phyloP scores from a whole-genome alignment of 2,113 vertebrate genomes.

The Pitta sordida region DNA sequence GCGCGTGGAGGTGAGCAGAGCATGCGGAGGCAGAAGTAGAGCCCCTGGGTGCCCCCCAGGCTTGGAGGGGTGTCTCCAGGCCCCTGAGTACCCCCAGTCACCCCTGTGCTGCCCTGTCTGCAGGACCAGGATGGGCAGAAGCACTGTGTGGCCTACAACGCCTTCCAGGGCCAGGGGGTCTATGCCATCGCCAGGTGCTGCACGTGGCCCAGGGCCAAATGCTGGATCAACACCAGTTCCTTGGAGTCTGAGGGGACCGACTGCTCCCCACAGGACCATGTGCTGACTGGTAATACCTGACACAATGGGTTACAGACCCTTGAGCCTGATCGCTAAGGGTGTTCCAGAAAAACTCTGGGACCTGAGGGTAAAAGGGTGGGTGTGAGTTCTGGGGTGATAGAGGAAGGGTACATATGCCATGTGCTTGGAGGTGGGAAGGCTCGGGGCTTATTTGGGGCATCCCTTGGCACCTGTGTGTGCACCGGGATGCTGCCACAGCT shows the following conservation, averaged over 20 bases:
- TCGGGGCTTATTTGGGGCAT: not conserved
- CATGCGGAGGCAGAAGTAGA: rapidly evolving
- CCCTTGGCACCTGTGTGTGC: rapidly evolving
- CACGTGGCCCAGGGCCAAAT: constrained; percentile 63
- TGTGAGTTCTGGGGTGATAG: not conserved
- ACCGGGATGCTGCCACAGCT: rapidly evolving
- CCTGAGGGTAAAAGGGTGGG: not conserved
- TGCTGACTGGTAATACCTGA: constrained; percentile 74
- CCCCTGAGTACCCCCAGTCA: not conserved
- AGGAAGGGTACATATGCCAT: rapidly evolving
- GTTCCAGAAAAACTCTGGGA: not conserved
- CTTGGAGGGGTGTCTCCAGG: rapidly evolving
- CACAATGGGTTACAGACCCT: rapidly evolving
- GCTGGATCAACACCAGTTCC: constrained; percentile 47
- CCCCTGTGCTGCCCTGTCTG: rapidly evolving
- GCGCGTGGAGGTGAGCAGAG: constrained; percentile 70
- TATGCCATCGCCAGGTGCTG: constrained; percentile 85
- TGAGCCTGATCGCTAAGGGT: not conserved
- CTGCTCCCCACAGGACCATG: constrained; percentile 63
- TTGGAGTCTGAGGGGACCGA: not conserved
- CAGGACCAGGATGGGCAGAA: constrained; percentile 69
- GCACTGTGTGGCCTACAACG: constrained; percentile 74
- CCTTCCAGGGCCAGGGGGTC: constrained; percentile 67
- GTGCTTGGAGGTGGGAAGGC: rapidly evolving
- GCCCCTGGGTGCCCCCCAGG: not conserved